A percentile compares a stretch with the other conserved stretches of the same genome.
phyloP scores from a whole-genome alignment of 1,140 invertebrate genomes.

The Cydia fagiglandana region DNA sequence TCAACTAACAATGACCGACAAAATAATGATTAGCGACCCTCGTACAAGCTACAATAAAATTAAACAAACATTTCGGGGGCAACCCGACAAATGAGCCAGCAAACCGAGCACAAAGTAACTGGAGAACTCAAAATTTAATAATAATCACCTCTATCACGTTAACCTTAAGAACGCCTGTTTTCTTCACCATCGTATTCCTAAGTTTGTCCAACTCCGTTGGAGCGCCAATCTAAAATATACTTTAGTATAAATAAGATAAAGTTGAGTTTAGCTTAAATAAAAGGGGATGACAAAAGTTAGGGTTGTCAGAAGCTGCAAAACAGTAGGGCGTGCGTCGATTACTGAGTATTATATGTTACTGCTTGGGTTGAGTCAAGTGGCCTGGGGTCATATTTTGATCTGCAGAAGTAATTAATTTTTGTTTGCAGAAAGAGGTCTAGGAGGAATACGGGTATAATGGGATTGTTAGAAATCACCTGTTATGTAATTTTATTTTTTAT shows the following conservation, averaged over 20 bases:
- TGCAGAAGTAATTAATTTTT: conserved; percentile 6
- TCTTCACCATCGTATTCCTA: not conserved
- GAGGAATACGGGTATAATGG: not conserved
- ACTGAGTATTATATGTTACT: conserved; percentile 3
- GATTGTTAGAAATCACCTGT: no score
- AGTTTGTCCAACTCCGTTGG: not conserved
- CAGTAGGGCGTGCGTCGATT: conserved; percentile 1
- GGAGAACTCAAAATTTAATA: not conserved
- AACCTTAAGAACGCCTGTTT: not conserved
- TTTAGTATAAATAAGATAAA: not conserved
- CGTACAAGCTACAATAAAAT: not conserved
- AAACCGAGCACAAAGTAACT: not conserved
- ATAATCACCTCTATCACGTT: not conserved
- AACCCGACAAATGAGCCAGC: conserved; percentile 12
- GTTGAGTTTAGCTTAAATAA: not conserved
- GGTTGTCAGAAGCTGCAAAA: conserved; percentile 2
- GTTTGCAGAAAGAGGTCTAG: not conserved
- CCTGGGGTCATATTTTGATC: conserved; percentile 12
- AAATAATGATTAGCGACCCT: conserved; percentile 1
- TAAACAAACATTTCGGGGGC: not conserved
- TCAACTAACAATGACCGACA: conserved; percentile 9
- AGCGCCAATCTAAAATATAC: not conserved
- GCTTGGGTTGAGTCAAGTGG: not conserved
- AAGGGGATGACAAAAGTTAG: not conserved
- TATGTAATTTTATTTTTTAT: no score